phyloP scores from a whole-genome alignment of 2,888 invertebrate genomes.

The Rhyacophila evoluta region DNA sequence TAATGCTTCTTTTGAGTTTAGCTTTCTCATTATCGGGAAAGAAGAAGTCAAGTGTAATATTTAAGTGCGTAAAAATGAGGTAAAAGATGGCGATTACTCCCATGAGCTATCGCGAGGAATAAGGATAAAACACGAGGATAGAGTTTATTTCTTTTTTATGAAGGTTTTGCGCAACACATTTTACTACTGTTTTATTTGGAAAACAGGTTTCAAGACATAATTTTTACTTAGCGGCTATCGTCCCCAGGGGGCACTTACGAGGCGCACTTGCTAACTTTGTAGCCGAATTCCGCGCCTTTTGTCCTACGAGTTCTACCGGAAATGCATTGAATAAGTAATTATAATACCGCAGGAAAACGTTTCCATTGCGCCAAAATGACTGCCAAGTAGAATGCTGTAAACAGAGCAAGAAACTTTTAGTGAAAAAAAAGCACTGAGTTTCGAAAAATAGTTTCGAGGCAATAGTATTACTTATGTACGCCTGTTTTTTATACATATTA shows the following conservation, averaged over 20 bases:
- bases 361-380: neutral
- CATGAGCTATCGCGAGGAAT: neutral
- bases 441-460: too few species aligned
- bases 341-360: neutral
- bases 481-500: too few species aligned
- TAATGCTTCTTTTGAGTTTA: neutral
- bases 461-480: too few species aligned
- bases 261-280: slow-evolving; percentile 2
- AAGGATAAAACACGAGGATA: slow-evolving; percentile 37
- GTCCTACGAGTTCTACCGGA: neutral
- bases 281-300: neutral
- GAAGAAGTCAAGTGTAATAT: slow-evolving; percentile 19
- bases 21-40: neutral
- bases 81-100: slow-evolving; percentile 19
- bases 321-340: slow-evolving; percentile 24
- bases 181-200: slow-evolving; percentile 39
- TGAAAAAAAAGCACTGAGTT: too few species aligned
- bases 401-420: neutral
- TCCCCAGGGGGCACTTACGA: neutral
- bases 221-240: slow-evolving; percentile 34
- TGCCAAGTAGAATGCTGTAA: neutral
- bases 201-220: slow-evolving; percentile 41
- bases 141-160: slow-evolving; percentile 39
- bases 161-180: slow-evolving; percentile 25
- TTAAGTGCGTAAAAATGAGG: slow-evolving; percentile 18